Base-by-base conservation (phyloP, 2,113 vertebrate genomes). In the Upupa epops region DNA sequence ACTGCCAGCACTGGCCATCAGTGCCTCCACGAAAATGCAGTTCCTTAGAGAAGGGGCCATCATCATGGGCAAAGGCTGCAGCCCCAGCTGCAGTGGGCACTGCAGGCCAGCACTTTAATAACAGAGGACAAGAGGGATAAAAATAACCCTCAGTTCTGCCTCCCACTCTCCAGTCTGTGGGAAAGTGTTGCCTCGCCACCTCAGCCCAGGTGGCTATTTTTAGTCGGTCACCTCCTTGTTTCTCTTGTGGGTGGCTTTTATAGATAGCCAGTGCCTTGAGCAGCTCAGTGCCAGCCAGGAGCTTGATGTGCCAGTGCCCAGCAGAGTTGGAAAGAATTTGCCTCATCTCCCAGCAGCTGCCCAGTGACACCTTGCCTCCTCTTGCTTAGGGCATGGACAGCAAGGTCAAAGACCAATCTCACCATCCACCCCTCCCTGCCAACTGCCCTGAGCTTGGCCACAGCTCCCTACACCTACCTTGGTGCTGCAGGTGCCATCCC, bases 201-300 rank as follows among this genome's bases (percentile, higher is more conserved):
- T 85, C 66, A 54, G 92, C 90, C 86, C 94, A 63, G 79, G 26
- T 10, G 17, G 56, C 54, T 92, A 83, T 94, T 96, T 96, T 84
- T 71, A 68, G 83, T 56, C 58, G 86, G 48, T 86, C 76, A 83
- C 86, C 76, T 93, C 69, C 56, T 85, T 86, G 68, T 28, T 88
- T 78, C 68, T 79, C 71, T 75, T 2, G 3, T 6, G 80, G 56
- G 83, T 63, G 68, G 56, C 55, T 92, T 81, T 90, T 74, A 88
- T 74, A 88, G 88, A 86, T 74, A 93, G 56, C 56, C 29, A 0
- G 6, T 9, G 55, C 42, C 56, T 59, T 29, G 52, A 63, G 58
- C 0, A 0, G 32, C 37, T 18, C 61, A 9, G 74, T 31, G 65
- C 54, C 78, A 72, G 59, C 28, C 78, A 51, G 34, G 32, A 86